These are phyloP conservation scores for Artibeus jamaicensis DNA, from an alignment of 2,797 vertebrate genomes.

Conservation along the genomic window DNA sequence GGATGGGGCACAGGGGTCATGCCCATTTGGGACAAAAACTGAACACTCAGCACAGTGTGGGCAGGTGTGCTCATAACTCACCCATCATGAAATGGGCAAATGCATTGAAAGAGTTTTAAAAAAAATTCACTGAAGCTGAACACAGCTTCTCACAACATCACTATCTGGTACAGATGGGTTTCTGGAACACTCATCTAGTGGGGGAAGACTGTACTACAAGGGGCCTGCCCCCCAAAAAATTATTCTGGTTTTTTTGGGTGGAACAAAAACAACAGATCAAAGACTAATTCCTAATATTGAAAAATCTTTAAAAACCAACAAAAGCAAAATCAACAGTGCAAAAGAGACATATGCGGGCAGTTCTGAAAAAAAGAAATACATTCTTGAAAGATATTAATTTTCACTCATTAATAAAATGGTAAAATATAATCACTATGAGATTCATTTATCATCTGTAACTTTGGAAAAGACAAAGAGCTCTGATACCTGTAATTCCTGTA, in stretches of 20 bases:
- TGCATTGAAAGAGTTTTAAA: no score
- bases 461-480: background rate
- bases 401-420: background rate
- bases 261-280: background rate
- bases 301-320: background rate
- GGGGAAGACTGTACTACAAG: no score
- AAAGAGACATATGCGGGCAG: background rate
- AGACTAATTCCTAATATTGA: background rate
- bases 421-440: background rate
- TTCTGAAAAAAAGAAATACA: background rate
- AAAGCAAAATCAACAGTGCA: background rate
- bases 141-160: no score
- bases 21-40: no score
- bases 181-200: no score
- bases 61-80: no score
- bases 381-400: background rate
- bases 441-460: background rate
- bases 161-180: no score
- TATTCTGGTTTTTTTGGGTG: background rate
- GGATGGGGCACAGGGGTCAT: no score
- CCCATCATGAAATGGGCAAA: no score
- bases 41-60: no score
- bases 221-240: no score
- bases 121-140: no score
- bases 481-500: background rate